A percentile compares a stretch with the other conserved stretches of the same genome.
Evolutionary conservation across 2,797 vertebrate species (phyloP).

Genomic region (Myotis daubentonii): DNA sequence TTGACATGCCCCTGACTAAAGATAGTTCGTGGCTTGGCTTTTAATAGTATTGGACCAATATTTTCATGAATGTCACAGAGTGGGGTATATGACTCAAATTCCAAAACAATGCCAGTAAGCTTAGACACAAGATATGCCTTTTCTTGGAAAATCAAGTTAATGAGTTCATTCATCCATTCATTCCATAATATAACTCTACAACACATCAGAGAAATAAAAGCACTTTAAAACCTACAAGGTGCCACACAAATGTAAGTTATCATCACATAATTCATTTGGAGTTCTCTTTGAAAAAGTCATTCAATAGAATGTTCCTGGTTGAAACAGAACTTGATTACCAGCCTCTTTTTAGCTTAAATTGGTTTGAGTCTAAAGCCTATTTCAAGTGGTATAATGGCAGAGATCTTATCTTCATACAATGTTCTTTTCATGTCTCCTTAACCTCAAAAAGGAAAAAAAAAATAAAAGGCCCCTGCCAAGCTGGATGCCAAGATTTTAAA

Average conservation of each 20-base stretch:
- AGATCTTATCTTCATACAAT: constrained; percentile 51
- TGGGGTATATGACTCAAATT: constrained; percentile 7
- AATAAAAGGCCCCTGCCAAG: not conserved
- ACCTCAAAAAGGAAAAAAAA: not conserved
- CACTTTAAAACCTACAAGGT: not conserved
- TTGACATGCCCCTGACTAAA: not conserved
- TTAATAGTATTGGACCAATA: not conserved
- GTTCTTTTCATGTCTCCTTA: constrained; percentile 49
- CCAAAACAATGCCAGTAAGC: constrained; percentile 34
- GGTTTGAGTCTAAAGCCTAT: constrained; percentile 52
- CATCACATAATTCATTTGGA: not conserved
- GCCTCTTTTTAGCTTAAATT: constrained; percentile 54
- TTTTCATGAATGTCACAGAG: constrained; percentile 17
- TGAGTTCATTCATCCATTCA: not conserved
- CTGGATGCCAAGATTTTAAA: constrained; percentile 37
- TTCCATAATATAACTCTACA: not conserved
- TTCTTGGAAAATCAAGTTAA: constrained; percentile 45
- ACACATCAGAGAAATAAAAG: constrained; percentile 45
- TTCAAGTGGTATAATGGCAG: constrained; percentile 11
- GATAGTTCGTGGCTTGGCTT: not conserved
- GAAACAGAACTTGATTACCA: constrained; percentile 32
- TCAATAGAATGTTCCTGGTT: constrained; percentile 3
- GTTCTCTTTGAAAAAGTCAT: constrained; percentile 42
- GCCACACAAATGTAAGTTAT: constrained; percentile 8
- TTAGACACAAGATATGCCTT: constrained; percentile 31